phyloP scores from a whole-genome alignment of 2,113 vertebrate species.

The Toxostoma redivivum region DNA sequence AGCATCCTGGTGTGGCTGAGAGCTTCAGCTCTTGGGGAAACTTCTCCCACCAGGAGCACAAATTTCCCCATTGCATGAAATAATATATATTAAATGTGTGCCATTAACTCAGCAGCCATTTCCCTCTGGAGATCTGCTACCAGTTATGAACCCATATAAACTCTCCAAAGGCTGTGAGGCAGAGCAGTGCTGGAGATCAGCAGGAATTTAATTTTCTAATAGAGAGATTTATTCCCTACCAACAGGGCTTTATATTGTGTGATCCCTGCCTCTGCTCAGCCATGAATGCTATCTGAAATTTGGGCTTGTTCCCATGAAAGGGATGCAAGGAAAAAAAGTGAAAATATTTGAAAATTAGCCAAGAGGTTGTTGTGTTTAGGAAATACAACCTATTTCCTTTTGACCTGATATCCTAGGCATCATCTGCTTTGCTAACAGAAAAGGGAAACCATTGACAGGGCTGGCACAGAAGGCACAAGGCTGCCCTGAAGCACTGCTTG shows the following conservation, averaged over 20 bases:
- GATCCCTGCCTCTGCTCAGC: not conserved
- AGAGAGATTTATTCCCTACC: not conserved
- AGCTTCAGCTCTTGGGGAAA: not conserved
- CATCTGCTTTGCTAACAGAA: not conserved
- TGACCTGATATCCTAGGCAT: not conserved
- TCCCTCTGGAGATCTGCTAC: not conserved
- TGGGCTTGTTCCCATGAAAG: not conserved
- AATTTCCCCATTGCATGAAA: not conserved
- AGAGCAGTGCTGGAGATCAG: not conserved
- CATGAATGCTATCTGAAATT: not conserved
- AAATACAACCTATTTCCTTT: not conserved
- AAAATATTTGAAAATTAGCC: not conserved
- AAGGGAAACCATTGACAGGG: fast-evolving
- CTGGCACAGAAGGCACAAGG: not conserved
- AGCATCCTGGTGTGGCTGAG: not conserved
- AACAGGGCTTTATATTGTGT: not conserved
- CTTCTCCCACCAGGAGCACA: not conserved
- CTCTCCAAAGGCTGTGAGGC: not conserved
- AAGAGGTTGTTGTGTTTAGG: not conserved
- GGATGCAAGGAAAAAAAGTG: not conserved
- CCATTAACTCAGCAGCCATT: not conserved
- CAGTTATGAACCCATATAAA: not conserved
- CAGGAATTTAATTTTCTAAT: slow-evolving; percentile 23
- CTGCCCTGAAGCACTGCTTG: not conserved
- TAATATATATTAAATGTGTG: not conserved